Conservation (phyloP, 92 coral and sea anemone species). For the Phenganax stokvisi region DNA sequence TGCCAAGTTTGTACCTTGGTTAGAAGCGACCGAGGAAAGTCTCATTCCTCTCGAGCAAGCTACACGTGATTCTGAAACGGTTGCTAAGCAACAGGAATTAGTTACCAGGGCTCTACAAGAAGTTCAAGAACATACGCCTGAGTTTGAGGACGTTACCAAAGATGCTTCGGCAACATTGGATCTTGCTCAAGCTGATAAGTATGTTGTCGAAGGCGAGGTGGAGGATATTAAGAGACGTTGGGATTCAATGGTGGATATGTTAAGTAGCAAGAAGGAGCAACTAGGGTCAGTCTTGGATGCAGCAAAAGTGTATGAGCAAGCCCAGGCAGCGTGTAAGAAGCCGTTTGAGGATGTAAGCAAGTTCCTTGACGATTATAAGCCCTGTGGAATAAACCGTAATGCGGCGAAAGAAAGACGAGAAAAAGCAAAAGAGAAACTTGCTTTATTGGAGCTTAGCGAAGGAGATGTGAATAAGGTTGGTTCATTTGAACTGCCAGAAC, state of each 20-base stretch:
- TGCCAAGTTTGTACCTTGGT: slow-evolving; percentile 75
- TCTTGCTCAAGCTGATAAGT: slow-evolving; percentile 81
- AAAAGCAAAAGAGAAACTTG: slow-evolving; percentile 58
- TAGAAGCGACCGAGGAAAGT: slow-evolving; percentile 67
- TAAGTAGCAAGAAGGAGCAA: slow-evolving; percentile 53
- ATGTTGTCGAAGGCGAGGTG: slow-evolving; percentile 79
- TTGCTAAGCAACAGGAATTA: slow-evolving; percentile 69
- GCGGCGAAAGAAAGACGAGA: slow-evolving; percentile 63
- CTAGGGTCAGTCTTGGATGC: slow-evolving; percentile 58
- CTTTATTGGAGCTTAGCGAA: slow-evolving; percentile 58
- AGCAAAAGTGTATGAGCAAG: slow-evolving; percentile 60
- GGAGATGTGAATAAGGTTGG: slow-evolving; percentile 41
- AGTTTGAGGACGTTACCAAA: slow-evolving; percentile 56
- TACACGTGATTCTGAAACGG: slow-evolving; percentile 61
- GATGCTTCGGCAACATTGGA: slow-evolving; percentile 65
- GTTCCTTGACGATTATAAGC: slow-evolving; percentile 59
- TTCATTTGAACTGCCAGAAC: not conserved
- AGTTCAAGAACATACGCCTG: slow-evolving; percentile 69
- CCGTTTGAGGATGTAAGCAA: slow-evolving; percentile 63
- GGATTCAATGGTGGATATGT: slow-evolving; percentile 53
- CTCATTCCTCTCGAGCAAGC: slow-evolving; percentile 59
- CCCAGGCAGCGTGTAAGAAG: slow-evolving; percentile 66
- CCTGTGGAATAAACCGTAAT: slow-evolving; percentile 67
- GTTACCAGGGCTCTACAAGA: slow-evolving; percentile 59
- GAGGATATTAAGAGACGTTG: slow-evolving; percentile 79